Conservation (phyloP, 2,888 invertebrate species). For the Scaptomyza reducta region DNA sequence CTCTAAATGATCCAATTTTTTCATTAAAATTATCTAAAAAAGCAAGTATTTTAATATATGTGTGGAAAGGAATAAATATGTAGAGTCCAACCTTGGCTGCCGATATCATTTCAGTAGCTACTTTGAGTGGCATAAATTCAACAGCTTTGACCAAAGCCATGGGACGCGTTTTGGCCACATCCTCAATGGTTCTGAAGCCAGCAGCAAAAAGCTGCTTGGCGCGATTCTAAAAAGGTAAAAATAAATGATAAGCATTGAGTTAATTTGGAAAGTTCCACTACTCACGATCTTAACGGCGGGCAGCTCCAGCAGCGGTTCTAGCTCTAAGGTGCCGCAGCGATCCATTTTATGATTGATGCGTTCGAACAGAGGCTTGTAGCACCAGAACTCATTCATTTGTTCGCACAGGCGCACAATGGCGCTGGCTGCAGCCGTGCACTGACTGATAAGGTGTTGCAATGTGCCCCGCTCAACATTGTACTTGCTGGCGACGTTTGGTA, state of each 20-base stretch:
- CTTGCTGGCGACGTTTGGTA: conserved; percentile 89
- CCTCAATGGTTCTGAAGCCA: conserved; percentile 91
- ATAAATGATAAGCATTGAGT: background rate
- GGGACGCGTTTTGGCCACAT: conserved; percentile 90
- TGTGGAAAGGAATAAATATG: background rate
- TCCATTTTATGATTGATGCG: conserved; percentile 90
- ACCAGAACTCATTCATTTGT: conserved; percentile 92
- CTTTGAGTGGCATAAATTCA: conserved; percentile 89
- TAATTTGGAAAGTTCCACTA: background rate
- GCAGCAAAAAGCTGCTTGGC: conserved; percentile 93
- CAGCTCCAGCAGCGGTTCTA: conserved; percentile 93
- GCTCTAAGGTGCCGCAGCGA: conserved; percentile 92
- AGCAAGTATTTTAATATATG: background rate
- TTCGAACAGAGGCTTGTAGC: conserved; percentile 90
- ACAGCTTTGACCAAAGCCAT: conserved; percentile 87
- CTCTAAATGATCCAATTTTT: conserved; percentile 93
- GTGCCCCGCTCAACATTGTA: conserved; percentile 91
- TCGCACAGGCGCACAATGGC: conserved; percentile 92
- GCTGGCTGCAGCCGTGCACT: conserved; percentile 89
- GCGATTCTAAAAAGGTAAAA: conserved; percentile 86
- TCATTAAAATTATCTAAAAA: conserved; percentile 89
- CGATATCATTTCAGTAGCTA: conserved; percentile 92
- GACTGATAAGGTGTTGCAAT: conserved; percentile 90
- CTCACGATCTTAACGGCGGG: conserved; percentile 93
- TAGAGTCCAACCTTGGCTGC: conserved; percentile 88